These are phyloP conservation scores for Rhabditophanes sp. DNA, from an alignment of 2,888 invertebrate species.

Conservation along the genomic window DNA sequence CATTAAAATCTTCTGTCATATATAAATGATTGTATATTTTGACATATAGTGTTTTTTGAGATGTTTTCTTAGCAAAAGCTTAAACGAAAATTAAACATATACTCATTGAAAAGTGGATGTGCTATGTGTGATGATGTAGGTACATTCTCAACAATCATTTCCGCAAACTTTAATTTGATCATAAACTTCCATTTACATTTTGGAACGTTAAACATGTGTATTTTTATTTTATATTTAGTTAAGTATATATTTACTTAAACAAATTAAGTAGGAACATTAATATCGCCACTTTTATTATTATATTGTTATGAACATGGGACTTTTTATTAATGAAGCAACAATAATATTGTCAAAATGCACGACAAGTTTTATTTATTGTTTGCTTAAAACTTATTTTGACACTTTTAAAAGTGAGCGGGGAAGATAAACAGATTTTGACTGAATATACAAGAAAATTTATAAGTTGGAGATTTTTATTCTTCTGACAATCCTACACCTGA, in stretches of 20 bases:
- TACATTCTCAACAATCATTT: neutral
- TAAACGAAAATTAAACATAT: neutral
- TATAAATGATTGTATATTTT: conserved; percentile 3
- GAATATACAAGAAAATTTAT: neutral
- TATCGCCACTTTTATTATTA: neutral
- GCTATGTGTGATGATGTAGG: neutral
- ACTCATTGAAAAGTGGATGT: neutral
- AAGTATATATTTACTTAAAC: too few species aligned
- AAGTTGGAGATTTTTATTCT: neutral
- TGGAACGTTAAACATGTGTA: neutral
- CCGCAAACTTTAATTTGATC: neutral
- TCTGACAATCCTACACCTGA: neutral
- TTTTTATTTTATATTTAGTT: neutral
- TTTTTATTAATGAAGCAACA: neutral
- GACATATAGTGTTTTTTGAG: neutral
- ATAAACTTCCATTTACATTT: neutral
- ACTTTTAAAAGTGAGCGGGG: too few species aligned
- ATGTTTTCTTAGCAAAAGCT: neutral
- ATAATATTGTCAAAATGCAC: neutral
- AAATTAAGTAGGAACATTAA: too few species aligned
- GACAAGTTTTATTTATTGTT: conserved; percentile 1
- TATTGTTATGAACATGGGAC: neutral
- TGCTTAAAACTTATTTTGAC: neutral
- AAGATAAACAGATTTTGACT: conserved; percentile 1
- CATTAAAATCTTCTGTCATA: neutral